These are phyloP conservation scores for Solenopsis fugax DNA, from an alignment of 1,140 invertebrate genomes.

Conservation along the genomic window DNA sequence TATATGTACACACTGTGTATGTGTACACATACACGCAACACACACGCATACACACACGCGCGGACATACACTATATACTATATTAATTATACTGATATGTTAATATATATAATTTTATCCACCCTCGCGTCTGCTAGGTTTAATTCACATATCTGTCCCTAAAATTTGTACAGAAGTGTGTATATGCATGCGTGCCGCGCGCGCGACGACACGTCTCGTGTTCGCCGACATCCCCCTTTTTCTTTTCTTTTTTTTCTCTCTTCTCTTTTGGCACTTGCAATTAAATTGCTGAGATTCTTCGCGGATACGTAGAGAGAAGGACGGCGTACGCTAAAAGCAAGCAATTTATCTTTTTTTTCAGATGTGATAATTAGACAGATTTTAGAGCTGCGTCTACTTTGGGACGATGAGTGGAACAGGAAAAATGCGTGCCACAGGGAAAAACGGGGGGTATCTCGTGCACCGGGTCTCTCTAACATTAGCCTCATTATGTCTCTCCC, in stretches of 20 bases:
- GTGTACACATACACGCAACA: background rate
- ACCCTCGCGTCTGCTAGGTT: slow-evolving; percentile 2
- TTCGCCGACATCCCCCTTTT: background rate
- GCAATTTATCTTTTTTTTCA: background rate
- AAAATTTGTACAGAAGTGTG: slow-evolving; percentile 31
- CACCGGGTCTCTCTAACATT: slow-evolving; percentile 28
- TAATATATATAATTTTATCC: slow-evolving; percentile 20
- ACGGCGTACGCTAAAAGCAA: slow-evolving; percentile 29
- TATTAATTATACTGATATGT: slow-evolving; percentile 47
- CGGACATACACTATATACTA: slow-evolving; percentile 36
- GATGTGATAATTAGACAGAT: background rate
- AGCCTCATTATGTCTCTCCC: slow-evolving; percentile 26
- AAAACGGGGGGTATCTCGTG: slow-evolving; percentile 44
- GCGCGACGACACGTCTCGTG: slow-evolving; percentile 6
- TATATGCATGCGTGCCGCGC: slow-evolving; percentile 1
- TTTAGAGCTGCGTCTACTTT: background rate
- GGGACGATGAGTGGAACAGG: slow-evolving; percentile 16
- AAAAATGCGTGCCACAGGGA: slow-evolving; percentile 1
- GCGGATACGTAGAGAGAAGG: slow-evolving; percentile 35
- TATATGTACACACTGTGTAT: background rate
- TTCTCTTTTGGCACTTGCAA: slow-evolving; percentile 53
- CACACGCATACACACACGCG: background rate
- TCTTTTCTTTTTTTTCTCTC: background rate
- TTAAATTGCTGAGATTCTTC: slow-evolving; percentile 52
- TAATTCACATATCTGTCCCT: background rate